Evolutionary conservation across 2,888 invertebrate genomes (phyloP).

Genomic region (Pristionchus fissidentatus): DNA sequence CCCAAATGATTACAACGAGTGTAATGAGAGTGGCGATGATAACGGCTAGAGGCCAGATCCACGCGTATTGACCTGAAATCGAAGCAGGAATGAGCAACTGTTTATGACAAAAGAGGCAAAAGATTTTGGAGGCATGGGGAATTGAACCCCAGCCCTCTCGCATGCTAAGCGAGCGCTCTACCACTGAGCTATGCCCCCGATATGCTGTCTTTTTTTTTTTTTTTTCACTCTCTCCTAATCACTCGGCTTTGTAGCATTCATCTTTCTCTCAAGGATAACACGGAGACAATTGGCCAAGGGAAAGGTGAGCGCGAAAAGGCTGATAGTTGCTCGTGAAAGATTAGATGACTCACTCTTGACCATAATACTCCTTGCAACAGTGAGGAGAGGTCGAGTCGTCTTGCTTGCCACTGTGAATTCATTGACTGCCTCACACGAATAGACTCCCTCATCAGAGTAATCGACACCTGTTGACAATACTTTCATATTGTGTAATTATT

Average conservation of each 20-base stretch:
- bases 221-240: not conserved
- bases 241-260: not conserved
- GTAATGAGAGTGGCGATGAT: conserved; percentile 61
- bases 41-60: conserved; percentile 64
- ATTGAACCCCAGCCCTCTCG: conserved; percentile 39
- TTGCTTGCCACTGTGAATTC: conserved; percentile 29
- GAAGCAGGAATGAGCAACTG: not conserved
- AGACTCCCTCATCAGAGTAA: conserved; percentile 6
- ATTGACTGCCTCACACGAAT: conserved; percentile 34
- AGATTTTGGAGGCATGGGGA: not conserved
- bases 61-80: conserved; percentile 61
- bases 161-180: conserved; percentile 33
- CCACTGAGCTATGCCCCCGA: conserved; percentile 30
- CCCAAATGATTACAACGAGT: conserved; percentile 60
- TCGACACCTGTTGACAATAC: not conserved
- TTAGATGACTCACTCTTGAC: conserved; percentile 42
- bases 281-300: not conserved
- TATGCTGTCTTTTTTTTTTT: not conserved
- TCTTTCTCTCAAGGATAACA: not conserved
- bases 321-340: not conserved
- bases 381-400: conserved; percentile 4
- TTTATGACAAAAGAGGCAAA: not conserved
- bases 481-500: not conserved
- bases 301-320: not conserved
- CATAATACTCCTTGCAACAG: not conserved